phyloP scores from a whole-genome alignment of 2,888 invertebrate species.

The Melinaea menophilus region DNA sequence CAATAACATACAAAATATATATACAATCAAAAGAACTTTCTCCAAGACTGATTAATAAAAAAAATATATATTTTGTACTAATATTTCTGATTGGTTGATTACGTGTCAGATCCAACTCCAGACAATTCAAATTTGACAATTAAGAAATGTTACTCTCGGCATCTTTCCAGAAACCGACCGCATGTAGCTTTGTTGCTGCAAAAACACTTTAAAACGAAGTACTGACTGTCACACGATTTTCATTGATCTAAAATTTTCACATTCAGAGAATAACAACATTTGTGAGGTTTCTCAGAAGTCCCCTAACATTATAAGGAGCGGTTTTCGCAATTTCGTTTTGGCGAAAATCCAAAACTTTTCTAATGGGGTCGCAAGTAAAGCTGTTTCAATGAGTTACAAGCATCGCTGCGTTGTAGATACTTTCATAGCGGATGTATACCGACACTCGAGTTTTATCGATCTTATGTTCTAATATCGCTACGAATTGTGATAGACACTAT shows the following conservation, averaged over 20 bases:
- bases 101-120: too few relatives aligned
- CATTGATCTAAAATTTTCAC: neutral
- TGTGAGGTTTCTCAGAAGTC: constrained; percentile 13
- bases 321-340: constrained; percentile 38
- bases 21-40: too few relatives aligned
- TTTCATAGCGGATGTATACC: constrained; percentile 12
- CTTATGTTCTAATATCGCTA: constrained; percentile 3
- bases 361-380: constrained; percentile 41
- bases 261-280: constrained; percentile 27
- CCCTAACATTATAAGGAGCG: constrained; percentile 30
- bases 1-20: too few relatives aligned
- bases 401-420: constrained; percentile 29
- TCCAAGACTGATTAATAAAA: too few relatives aligned
- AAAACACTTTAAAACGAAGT: too few relatives aligned
- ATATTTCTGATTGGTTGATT: too few relatives aligned
- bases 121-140: too few relatives aligned
- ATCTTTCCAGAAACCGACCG: too few relatives aligned
- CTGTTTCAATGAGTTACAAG: constrained; percentile 37
- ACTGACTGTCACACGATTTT: neutral
- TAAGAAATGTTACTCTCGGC: too few relatives aligned
- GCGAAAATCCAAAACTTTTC: constrained; percentile 40
- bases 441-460: constrained; percentile 5
- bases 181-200: too few relatives aligned
- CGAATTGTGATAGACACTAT: neutral
- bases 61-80: too few relatives aligned